These are phyloP conservation scores for Nysson spinosus DNA, from an alignment of 2,888 invertebrate genomes.

Conservation along the genomic window DNA sequence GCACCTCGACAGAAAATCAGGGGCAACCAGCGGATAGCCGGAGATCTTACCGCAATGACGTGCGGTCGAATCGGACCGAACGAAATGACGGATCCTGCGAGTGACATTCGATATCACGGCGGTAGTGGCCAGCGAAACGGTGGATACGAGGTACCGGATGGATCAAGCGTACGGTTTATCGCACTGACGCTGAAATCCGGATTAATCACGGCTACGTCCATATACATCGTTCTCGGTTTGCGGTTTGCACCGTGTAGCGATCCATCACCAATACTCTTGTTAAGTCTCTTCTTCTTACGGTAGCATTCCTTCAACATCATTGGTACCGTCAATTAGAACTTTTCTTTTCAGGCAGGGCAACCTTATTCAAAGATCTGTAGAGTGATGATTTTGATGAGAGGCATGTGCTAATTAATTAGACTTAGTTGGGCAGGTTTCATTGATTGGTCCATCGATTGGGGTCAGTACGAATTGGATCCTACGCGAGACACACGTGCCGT, in stretches of 20 bases:
- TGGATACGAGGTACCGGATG: slow-evolving; percentile 55
- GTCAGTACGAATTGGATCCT: too few species aligned
- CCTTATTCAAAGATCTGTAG: too few species aligned
- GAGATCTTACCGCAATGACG: slow-evolving; percentile 77
- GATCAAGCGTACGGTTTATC: slow-evolving; percentile 64
- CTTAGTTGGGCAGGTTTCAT: too few species aligned
- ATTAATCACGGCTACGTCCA: slow-evolving; percentile 56
- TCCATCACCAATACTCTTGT: slow-evolving; percentile 16
- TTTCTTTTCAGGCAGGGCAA: too few species aligned
- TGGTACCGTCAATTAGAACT: neutral
- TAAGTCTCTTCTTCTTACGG: slow-evolving; percentile 37
- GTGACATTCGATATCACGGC: slow-evolving; percentile 77
- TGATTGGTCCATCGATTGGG: too few species aligned
- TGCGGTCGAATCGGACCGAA: slow-evolving; percentile 76
- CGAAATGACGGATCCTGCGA: slow-evolving; percentile 77
- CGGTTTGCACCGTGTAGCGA: slow-evolving; percentile 26
- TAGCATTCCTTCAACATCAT: neutral
- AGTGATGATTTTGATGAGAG: too few species aligned
- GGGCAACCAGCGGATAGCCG: slow-evolving; percentile 63
- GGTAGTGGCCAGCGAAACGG: slow-evolving; percentile 67
- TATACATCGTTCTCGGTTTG: slow-evolving; percentile 47
- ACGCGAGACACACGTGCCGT: slow-evolving; percentile 47
- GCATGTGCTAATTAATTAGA: too few species aligned
- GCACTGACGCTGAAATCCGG: slow-evolving; percentile 57
- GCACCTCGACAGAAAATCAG: slow-evolving; percentile 72